Conservation (phyloP, 1,140 invertebrate species). For the Zaprionus gabonicus region DNA sequence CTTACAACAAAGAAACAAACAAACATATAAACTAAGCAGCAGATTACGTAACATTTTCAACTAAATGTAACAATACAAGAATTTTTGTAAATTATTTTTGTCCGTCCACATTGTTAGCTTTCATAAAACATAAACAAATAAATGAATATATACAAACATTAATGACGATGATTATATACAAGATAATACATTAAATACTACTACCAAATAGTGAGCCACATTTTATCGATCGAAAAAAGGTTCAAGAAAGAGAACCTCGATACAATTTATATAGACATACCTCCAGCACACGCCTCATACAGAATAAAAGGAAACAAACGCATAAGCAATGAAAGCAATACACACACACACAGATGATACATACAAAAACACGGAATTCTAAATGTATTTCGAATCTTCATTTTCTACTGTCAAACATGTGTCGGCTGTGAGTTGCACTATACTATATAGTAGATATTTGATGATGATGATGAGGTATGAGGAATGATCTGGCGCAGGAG, state of each 20-base stretch:
- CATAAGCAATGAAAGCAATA: slow-evolving; percentile 13
- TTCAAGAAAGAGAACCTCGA: slow-evolving; percentile 19
- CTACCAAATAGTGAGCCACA: slow-evolving; percentile 33
- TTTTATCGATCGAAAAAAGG: slow-evolving; percentile 23
- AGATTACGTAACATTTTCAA: slow-evolving; percentile 51
- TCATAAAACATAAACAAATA: slow-evolving; percentile 74
- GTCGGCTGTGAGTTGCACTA: slow-evolving; percentile 20
- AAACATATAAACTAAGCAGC: slow-evolving; percentile 21
- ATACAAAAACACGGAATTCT: slow-evolving; percentile 20
- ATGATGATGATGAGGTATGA: background rate
- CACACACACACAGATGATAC: slow-evolving; percentile 5
- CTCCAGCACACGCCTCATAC: slow-evolving; percentile 58
- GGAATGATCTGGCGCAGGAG: background rate
- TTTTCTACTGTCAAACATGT: slow-evolving; percentile 21
- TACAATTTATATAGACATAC: slow-evolving; percentile 61
- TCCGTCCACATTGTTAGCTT: slow-evolving; percentile 84
- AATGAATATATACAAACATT: slow-evolving; percentile 54
- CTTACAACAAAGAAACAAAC: slow-evolving; percentile 30
- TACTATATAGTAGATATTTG: background rate
- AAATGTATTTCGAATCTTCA: slow-evolving; percentile 20
- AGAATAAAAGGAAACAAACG: slow-evolving; percentile 22
- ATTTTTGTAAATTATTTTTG: slow-evolving; percentile 84
- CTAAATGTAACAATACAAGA: slow-evolving; percentile 83
- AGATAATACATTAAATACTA: slow-evolving; percentile 37
- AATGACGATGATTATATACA: slow-evolving; percentile 31